Percentiles rank a stretch among this genome's conserved stretches.
Conservation (phyloP, 2,797 vertebrate species). For the Amblyraja radiata region DNA sequence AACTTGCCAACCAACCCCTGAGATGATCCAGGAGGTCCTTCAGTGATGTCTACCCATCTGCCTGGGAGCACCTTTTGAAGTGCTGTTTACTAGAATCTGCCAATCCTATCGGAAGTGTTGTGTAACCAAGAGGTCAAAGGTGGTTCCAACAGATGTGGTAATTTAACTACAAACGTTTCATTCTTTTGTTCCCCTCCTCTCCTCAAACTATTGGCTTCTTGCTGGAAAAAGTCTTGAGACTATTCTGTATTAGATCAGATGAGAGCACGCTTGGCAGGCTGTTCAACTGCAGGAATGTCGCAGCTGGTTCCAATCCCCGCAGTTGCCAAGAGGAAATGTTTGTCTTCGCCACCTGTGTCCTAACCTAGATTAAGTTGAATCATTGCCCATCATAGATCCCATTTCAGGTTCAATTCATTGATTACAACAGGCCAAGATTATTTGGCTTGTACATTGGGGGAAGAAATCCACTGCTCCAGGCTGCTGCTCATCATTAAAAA, state of each 20-base stretch:
- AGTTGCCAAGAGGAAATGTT: no score
- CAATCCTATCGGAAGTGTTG: no score
- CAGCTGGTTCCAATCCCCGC: background rate
- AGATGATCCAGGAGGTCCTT: no score
- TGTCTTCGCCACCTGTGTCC: background rate
- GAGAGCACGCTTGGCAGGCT: background rate
- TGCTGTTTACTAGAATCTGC: no score
- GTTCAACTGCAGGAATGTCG: background rate
- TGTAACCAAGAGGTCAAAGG: background rate
- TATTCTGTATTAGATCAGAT: background rate
- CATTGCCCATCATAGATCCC: background rate
- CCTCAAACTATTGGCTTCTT: background rate
- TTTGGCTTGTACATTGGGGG: background rate
- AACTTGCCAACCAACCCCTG: no score
- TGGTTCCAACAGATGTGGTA: background rate
- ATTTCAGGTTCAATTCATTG: background rate
- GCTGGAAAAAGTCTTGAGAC: background rate
- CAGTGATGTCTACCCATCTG: no score
- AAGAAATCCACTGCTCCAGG: background rate
- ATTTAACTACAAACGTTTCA: background rate
- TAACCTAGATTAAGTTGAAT: background rate
- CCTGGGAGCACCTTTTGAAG: no score
- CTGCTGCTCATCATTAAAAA: background rate
- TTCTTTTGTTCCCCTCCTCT: background rate
- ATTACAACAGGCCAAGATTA: background rate